Evolutionary conservation across 92 coral and sea anemone genomes (phyloP), one percentile per base, ranked within the genome.

Genomic region (Porites cylindrica): DNA sequence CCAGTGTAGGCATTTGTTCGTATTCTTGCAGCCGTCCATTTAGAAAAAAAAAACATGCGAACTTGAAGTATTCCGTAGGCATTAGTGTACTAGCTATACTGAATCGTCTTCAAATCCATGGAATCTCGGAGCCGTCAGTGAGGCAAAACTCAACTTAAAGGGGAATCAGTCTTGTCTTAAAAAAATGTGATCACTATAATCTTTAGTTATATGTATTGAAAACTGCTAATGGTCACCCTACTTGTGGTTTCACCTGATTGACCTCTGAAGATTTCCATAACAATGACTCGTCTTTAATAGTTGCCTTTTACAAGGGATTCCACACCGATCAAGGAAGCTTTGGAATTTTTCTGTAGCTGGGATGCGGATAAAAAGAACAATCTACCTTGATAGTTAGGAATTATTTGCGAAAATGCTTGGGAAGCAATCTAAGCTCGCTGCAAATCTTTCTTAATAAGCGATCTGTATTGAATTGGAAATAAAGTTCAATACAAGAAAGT

Each of bases 1-100:
- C 61, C 61, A 8, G 61, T 19, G 1, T 79, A 82, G 80, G 86
- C 70, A 82, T 59, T 32, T 62, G 13, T 71, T 82, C 72, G 86
- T 82, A 72, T 24, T 43, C 53, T 82, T 72, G 20, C 43, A 58
- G 23, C 1, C 72, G 71, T 29, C 53, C 19, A 76, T 20, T 3
- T 20, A 54, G 64, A 56, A 18, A 52, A 38, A 38, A 21, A 52
- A 8, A 56, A 14, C 61, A 56, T 14, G 14, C 54, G 47, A 70
- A 10, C 23, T 18, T 29, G 50, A 12, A 13, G 20, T 4, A 11
- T 23, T 16, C 17, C 7, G 51, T 24, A 56, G 18, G 6, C 47
- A 38, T 38, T 38, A 38, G 47, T 3, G 47, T 5, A 3, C 47
- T 38, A 38, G 47, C 47, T 38, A 38, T 38, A 38, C 47, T 4